A percentile compares a stretch with the other conserved stretches of the same genome.
These are phyloP conservation scores for Tiliacea aurago DNA, from an alignment of 2,888 invertebrate genomes.

Conservation along the genomic window DNA sequence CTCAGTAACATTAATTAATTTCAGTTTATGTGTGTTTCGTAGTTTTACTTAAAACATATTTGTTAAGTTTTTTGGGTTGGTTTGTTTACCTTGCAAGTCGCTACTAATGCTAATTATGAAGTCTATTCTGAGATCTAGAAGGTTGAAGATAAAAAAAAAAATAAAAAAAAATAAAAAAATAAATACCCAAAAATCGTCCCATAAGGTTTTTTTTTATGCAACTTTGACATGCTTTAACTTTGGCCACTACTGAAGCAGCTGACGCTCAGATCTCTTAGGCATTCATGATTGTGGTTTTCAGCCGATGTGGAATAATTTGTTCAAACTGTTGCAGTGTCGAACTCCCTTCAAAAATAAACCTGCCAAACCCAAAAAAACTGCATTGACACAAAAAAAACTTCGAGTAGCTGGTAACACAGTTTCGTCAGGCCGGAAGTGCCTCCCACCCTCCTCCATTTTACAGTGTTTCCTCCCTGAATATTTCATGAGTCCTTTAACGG, in stretches of 20 bases:
- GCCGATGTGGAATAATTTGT: too few relatives aligned
- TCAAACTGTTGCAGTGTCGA: too few relatives aligned
- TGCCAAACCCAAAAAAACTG: constrained; percentile 1
- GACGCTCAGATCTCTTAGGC: too few relatives aligned
- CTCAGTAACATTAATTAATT: background rate
- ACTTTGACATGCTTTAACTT: too few relatives aligned
- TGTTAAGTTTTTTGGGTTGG: background rate
- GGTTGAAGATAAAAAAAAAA: too few relatives aligned
- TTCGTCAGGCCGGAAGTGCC: constrained; percentile 63
- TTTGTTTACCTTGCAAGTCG: too few relatives aligned
- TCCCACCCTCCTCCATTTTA: constrained; percentile 30
- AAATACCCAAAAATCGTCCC: background rate
- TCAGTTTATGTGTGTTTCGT: too few relatives aligned
- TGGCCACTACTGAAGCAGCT: too few relatives aligned
- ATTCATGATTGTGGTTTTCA: too few relatives aligned
- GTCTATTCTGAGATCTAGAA: background rate
- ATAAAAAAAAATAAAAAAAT: too few relatives aligned
- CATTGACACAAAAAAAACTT: constrained; percentile 8
- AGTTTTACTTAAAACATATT: background rate
- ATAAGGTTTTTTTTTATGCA: too few relatives aligned
- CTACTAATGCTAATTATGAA: background rate
- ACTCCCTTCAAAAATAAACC: background rate
- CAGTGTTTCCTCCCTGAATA: constrained; percentile 63
- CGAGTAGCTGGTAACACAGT: constrained; percentile 55
- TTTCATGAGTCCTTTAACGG: constrained; percentile 68